phyloP scores from a whole-genome alignment of 2,113 vertebrate species.

The Cygnus buccinator region DNA sequence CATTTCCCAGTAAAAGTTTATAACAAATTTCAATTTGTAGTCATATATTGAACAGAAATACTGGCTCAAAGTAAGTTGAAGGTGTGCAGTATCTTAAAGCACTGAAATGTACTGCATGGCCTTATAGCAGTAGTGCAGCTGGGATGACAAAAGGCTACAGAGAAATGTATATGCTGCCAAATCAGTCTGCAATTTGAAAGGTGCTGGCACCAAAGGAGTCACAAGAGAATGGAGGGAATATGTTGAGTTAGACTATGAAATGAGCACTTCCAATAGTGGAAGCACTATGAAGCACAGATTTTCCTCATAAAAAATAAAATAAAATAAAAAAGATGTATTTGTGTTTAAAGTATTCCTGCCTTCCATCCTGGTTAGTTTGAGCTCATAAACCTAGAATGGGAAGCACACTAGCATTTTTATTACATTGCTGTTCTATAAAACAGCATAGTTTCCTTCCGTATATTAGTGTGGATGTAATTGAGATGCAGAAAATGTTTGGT shows the following conservation, averaged over 20 bases:
- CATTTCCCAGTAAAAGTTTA: neutral
- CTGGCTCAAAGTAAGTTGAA: neutral
- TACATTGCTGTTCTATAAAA: neutral
- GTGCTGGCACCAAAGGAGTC: neutral
- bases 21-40: neutral
- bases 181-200: neutral
- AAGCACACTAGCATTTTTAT: neutral
- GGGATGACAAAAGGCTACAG: neutral
- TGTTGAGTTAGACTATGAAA: neutral
- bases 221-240: neutral
- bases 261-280: neutral
- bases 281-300: neutral
- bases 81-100: neutral
- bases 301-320: neutral
- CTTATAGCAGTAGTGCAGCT: neutral
- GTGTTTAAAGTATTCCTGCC: neutral
- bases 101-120: neutral
- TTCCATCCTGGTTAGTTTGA: neutral
- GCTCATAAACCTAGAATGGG: neutral
- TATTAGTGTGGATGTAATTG: neutral
- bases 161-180: neutral
- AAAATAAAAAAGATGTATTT: neutral
- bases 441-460: neutral
- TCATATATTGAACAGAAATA: neutral
- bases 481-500: neutral